These are phyloP conservation scores for Pseudomugil tenellus DNA, from an alignment of 2,797 vertebrate species.

Conservation along the genomic window DNA sequence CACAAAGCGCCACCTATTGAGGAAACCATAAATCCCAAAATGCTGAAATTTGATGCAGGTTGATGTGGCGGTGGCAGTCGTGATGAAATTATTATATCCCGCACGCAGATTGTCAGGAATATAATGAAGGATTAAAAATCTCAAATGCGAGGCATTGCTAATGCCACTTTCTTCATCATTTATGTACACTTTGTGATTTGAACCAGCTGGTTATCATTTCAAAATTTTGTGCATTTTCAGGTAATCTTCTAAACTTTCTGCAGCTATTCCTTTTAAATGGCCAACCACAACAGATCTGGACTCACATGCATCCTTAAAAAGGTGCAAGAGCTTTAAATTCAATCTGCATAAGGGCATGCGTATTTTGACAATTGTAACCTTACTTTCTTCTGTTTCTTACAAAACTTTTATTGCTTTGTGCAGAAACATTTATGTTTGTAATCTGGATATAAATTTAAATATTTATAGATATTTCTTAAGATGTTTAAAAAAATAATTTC, in stretches of 20 bases:
- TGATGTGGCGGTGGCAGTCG: too few relatives aligned
- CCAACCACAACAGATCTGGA: too few relatives aligned
- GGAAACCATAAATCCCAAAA: too few relatives aligned
- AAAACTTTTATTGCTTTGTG: background rate
- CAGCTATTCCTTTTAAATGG: background rate
- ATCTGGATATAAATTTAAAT: background rate
- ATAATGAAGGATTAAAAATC: too few relatives aligned
- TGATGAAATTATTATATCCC: too few relatives aligned
- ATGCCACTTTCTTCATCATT: too few relatives aligned
- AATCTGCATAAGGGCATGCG: background rate
- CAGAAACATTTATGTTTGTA: background rate
- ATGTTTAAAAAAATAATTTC: background rate
- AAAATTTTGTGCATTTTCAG: background rate
- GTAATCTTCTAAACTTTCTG: background rate
- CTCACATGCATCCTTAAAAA: too few relatives aligned
- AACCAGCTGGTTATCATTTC: background rate
- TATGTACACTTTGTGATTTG: background rate
- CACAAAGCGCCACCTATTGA: too few relatives aligned
- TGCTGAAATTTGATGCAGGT: too few relatives aligned
- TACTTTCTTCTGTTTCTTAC: background rate
- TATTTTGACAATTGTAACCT: background rate
- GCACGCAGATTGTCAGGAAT: too few relatives aligned
- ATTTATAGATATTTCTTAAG: background rate
- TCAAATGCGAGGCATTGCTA: too few relatives aligned
- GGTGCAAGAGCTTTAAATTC: background rate